Evolutionary conservation across 2,888 invertebrate genomes (phyloP), one percentile per base, ranked within the genome.

Genomic region (Limnephilus auricula): DNA sequence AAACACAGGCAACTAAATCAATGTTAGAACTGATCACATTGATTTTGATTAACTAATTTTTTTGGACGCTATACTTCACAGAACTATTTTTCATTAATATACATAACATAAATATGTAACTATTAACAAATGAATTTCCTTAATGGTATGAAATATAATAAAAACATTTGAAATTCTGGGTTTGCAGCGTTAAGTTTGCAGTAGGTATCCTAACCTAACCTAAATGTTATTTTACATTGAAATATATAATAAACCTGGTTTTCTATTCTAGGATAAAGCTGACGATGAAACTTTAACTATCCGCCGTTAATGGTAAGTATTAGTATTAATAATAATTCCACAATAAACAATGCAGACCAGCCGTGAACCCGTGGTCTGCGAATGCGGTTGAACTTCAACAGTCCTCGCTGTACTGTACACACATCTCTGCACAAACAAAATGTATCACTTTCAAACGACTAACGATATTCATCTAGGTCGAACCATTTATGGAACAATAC

Each of bases 291-390:
- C 9, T n/a, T 9, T 1, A 2, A 4, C 65, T 9, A 6, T 25
- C 65, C n/a, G 65, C 25, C 25, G 65, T 65, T 65, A 65, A 65
- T n/a, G 9, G 9, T 65, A 25, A 65, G 65, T n/a, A 65, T 65
- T 65, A 25, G 6, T 25, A 65, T 65, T 65, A 65, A 65, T 65
- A 65, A 65, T 65, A 79, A 79, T 86, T 40, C 25, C 82, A 37
- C 79, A 90, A 90, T 79, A 80, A 90, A 86, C 79, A 65, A 65
- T 50, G 65, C 65, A 65, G 86, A 79, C 86, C 89, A 87, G 78
- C 92, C 92, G 78, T 92, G 92, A 92, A 92, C 92, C 91, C 80
- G 90, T 80, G 80, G 91, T 91, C 91, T 91, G 87, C 84, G 65
- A 92, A 79, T 85, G 89, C 65, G 85, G 86, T 89, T 91, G 91